A percentile compares a stretch with the other conserved stretches of the same genome.
Evolutionary conservation across 2,113 vertebrate genomes (phyloP).

Genomic region (Seriola quinqueradiata): DNA sequence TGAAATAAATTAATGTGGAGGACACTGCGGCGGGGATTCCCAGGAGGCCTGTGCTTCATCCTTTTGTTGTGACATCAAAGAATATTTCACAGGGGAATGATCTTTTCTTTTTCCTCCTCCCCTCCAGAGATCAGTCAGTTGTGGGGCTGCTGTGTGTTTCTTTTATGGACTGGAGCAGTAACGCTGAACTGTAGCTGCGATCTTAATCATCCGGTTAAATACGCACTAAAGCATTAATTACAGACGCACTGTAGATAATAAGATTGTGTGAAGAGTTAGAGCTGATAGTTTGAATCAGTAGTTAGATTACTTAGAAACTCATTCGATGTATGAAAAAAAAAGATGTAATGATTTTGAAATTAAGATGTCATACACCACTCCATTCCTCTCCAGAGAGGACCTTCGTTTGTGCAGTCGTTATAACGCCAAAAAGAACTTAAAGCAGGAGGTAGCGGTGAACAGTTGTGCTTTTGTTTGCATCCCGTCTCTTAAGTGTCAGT

Average conservation of each 20-base stretch:
- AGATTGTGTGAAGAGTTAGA: background rate
- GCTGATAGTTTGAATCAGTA: background rate
- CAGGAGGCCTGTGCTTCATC: slow-evolving; percentile 30
- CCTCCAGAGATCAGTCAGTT: slow-evolving; percentile 35
- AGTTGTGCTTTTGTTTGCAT: too few relatives aligned
- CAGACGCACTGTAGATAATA: background rate
- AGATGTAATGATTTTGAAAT: too few relatives aligned
- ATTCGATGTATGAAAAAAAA: too few relatives aligned
- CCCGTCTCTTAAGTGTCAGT: too few relatives aligned
- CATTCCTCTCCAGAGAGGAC: too few relatives aligned
- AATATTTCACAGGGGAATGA: slow-evolving; percentile 46
- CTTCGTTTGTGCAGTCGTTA: too few relatives aligned
- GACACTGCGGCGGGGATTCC: slow-evolving; percentile 34
- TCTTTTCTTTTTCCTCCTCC: slow-evolving; percentile 26
- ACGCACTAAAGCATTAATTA: background rate
- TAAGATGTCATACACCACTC: too few relatives aligned
- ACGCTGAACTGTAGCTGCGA: slow-evolving; percentile 20
- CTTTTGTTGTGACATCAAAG: slow-evolving; percentile 70
- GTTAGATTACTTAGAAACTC: background rate
- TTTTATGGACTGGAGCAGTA: slow-evolving; percentile 18
- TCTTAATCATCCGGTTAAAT: background rate
- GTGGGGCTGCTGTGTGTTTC: background rate
- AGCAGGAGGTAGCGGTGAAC: too few relatives aligned
- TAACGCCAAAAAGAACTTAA: too few relatives aligned
- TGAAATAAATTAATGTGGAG: slow-evolving; percentile 10